A percentile compares a stretch with the other conserved stretches of the same genome.
Evolutionary conservation across 2,113 vertebrate genomes (phyloP).

Genomic region (Antigone vipio): DNA sequence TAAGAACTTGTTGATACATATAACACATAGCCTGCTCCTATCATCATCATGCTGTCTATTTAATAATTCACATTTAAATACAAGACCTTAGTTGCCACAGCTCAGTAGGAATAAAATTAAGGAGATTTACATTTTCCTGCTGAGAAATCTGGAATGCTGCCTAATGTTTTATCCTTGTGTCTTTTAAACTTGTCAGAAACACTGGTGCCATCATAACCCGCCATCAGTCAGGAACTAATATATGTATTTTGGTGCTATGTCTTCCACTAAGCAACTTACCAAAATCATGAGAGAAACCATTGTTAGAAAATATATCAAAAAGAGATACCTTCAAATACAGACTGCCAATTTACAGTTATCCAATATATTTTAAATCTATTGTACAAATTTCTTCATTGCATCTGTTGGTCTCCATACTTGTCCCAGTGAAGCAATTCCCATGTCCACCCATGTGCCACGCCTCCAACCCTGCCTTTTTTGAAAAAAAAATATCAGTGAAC

Average conservation of each 20-base stretch:
- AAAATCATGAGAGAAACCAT: background rate
- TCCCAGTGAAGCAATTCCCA: background rate
- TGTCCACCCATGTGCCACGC: no score
- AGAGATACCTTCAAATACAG: background rate
- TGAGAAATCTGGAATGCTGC: conserved; percentile 18
- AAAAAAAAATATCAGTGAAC: background rate
- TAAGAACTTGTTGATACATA: conserved; percentile 33
- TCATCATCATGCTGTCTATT: conserved; percentile 23
- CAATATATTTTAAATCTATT: background rate
- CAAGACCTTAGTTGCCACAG: conserved; percentile 4
- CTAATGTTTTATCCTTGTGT: background rate
- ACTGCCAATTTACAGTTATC: background rate
- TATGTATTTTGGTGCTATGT: background rate
- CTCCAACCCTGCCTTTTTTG: background rate
- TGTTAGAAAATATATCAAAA: background rate
- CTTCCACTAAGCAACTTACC: background rate
- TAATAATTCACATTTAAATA: conserved; percentile 44
- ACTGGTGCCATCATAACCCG: background rate
- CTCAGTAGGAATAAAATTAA: conserved; percentile 51
- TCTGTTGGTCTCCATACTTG: background rate
- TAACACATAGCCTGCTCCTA: conserved; percentile 1
- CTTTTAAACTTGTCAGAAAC: conserved; percentile 35
- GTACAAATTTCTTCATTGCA: background rate
- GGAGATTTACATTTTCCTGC: conserved; percentile 38
- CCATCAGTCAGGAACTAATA: background rate